Conservation (phyloP, 2,888 invertebrate genomes). For the Cheilosia variabilis region DNA sequence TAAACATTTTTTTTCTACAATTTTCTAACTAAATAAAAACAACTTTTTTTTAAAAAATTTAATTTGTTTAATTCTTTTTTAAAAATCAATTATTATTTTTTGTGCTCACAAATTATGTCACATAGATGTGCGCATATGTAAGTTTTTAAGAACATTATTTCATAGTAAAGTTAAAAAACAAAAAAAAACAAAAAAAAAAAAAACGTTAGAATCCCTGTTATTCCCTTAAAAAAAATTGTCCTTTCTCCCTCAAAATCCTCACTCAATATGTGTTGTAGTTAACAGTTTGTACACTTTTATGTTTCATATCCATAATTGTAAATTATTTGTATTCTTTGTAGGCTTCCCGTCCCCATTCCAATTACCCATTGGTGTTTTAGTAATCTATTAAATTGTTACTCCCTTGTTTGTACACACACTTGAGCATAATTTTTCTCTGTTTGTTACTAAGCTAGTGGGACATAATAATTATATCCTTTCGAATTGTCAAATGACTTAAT, state of each 20-base stretch:
- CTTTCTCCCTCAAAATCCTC: background rate
- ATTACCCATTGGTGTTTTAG: conserved; percentile 22
- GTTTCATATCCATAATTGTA: conserved; percentile 18
- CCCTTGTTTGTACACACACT: conserved; percentile 16
- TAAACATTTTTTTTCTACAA: conserved; percentile 12
- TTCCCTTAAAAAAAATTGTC: conserved; percentile 7
- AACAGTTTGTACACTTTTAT: conserved; percentile 21
- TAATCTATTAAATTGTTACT: background rate
- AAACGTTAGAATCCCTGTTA: conserved; percentile 32
- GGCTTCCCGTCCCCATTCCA: background rate
- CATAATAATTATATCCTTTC: background rate
- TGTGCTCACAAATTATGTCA: conserved; percentile 74
- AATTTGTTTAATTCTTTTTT: conserved; percentile 57
- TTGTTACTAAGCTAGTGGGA: too few relatives aligned
- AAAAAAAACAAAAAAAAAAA: conserved; percentile 14
- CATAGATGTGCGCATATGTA: conserved; percentile 76
- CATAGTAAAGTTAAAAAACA: conserved; percentile 30
- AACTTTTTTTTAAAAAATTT: conserved; percentile 33
- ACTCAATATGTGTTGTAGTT: conserved; percentile 52
- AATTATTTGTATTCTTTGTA: conserved; percentile 32
- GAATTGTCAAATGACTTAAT: too few relatives aligned
- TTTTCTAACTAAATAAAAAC: conserved; percentile 4
- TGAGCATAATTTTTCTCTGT: background rate
- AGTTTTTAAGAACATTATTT: conserved; percentile 67
- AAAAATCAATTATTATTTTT: conserved; percentile 60